Evolutionary conservation across 2,113 vertebrate genomes (phyloP).

Genomic region (Laticauda colubrina): DNA sequence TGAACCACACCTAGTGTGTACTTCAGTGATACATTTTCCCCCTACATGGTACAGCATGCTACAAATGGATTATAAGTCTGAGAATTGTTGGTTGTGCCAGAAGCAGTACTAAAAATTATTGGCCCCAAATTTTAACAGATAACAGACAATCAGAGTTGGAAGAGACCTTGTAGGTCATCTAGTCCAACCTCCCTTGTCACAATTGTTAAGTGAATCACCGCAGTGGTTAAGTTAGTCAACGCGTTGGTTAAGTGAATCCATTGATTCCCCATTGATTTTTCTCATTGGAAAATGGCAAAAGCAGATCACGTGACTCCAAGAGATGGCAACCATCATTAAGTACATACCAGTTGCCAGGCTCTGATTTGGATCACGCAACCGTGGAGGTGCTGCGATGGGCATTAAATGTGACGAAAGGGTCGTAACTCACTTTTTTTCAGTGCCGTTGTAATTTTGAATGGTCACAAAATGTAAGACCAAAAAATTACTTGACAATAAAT

Average conservation of each 20-base stretch:
- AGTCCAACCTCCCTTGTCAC: background rate
- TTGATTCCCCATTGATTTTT: background rate
- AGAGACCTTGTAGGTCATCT: too few relatives aligned
- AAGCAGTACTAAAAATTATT: background rate
- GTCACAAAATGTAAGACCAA: too few relatives aligned
- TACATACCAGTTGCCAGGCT: too few relatives aligned
- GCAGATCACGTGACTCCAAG: too few relatives aligned
- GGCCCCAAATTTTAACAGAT: background rate
- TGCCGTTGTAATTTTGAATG: background rate
- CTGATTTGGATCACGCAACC: too few relatives aligned
- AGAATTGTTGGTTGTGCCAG: background rate
- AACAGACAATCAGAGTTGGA: too few relatives aligned
- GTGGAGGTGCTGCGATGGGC: background rate
- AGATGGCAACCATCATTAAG: too few relatives aligned
- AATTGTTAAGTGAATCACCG: background rate
- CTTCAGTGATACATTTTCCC: background rate
- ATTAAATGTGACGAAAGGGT: background rate
- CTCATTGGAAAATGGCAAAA: background rate
- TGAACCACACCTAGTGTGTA: background rate
- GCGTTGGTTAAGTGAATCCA: background rate
- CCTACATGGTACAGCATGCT: background rate
- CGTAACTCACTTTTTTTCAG: background rate
- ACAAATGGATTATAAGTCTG: background rate
- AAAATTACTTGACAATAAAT: background rate
- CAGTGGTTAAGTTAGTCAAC: background rate